These are phyloP conservation scores for Metacarcinus magister DNA, from an alignment of 2,888 invertebrate species.

Conservation along the genomic window DNA sequence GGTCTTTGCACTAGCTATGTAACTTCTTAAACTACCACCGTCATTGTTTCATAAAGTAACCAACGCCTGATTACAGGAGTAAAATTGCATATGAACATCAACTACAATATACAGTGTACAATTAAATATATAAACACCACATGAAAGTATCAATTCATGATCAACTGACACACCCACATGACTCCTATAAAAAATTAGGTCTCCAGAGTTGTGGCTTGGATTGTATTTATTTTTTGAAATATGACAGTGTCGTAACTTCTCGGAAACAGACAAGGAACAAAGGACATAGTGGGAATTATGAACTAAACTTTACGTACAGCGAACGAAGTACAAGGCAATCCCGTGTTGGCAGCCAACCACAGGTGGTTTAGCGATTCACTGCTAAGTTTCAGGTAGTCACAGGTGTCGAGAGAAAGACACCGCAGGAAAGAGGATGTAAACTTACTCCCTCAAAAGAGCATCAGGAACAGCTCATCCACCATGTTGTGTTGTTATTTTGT, in stretches of 20 bases:
- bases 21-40: not conserved
- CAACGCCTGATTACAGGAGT: not conserved
- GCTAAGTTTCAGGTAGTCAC: not conserved
- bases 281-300: not conserved
- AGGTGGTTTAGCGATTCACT: not conserved
- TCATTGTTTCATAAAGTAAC: not conserved
- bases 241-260: not conserved
- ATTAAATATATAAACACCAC: not conserved
- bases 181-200: not conserved
- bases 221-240: not conserved
- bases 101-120: not conserved
- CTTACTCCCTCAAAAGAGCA: not conserved
- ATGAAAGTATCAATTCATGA: not conserved
- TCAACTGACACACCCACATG: not conserved
- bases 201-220: not conserved
- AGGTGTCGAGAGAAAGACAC: not conserved
- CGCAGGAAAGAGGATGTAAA: not conserved
- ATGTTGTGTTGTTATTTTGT: not conserved
- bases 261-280: not conserved
- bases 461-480: not conserved
- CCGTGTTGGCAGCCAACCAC: not conserved
- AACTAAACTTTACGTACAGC: not conserved
- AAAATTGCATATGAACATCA: not conserved
- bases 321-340: not conserved
- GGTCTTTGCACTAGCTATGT: not conserved